Base-by-base conservation (phyloP, 2,888 invertebrate genomes). In the Meteorus colon region DNA sequence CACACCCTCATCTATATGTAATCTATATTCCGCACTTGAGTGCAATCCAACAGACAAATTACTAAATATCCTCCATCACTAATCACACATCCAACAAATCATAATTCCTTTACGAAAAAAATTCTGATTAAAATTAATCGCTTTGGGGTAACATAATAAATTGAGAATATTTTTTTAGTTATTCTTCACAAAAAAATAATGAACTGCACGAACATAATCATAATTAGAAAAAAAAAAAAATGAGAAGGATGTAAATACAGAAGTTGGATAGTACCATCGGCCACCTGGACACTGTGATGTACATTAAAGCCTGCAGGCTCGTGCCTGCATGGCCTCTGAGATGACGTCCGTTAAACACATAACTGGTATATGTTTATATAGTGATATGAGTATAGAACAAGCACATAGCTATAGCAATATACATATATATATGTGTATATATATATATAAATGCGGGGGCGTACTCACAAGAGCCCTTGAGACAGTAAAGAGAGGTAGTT, bases 401-500 rank as follows among this genome's bases (percentile, higher is more conserved):
- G 12, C 19, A n/a, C 45, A 34, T 34, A 60, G 34, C 24, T 24
- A 24, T 24, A 24, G 24, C 24, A 24, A 24, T 24, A 24, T 24
- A 24, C 1, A 1, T 24, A 62, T 73, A 76, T 55, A 62, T 62
- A 48, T 76, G 51, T 24, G 0, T 24, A 62, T 73, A 76, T 55
- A 62, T 62, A 48, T 76, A 63, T 55, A 55, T 19, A 19, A 19
- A 19, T 62, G 76, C 76, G 76, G 76, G 76, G 76, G 76, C 76
- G 76, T 76, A 76, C 69, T 59, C 73, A 73, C 68, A 63, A 76
- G 76, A 73, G 76, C 73, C 76, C 76, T 76, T 76, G 78, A 76
- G 75, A 75, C 71, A 74, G 73, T 71, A 71, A 78, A 72, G 74
- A 67, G 77, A 72, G 69, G 62, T n/a, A 60, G 72, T 55, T 60